These are phyloP conservation scores for Keiferia lycopersicella DNA, from an alignment of 2,888 invertebrate species.

Conservation along the genomic window DNA sequence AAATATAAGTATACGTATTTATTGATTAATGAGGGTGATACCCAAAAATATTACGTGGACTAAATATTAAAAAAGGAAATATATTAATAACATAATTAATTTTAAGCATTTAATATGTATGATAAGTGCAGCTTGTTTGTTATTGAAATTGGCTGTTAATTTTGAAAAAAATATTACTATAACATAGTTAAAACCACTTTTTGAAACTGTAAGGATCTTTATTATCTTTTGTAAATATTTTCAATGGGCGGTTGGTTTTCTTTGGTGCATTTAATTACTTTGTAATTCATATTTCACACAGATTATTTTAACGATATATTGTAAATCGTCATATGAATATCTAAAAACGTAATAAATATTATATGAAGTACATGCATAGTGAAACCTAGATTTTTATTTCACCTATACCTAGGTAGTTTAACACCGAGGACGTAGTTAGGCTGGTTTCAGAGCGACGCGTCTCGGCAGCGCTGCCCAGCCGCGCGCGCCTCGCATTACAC, in stretches of 20 bases:
- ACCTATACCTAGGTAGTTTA: no score
- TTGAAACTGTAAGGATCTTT: not conserved
- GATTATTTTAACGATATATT: slow-evolving; percentile 4
- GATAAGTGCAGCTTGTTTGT: not conserved
- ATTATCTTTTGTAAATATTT: not conserved
- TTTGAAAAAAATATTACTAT: no score
- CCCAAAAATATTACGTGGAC: not conserved
- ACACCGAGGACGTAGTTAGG: no score
- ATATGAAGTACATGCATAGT: slow-evolving; percentile 14
- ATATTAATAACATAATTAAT: not conserved
- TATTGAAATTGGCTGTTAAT: not conserved
- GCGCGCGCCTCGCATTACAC: no score
- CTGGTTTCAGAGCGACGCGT: no score
- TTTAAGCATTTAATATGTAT: not conserved
- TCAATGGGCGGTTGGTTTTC: not conserved
- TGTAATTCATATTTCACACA: slow-evolving; percentile 7
- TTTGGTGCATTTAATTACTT: slow-evolving; percentile 4
- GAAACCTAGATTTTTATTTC: not conserved
- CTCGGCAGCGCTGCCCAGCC: no score
- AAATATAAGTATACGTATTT: slow-evolving; percentile 10
- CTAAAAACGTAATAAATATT: slow-evolving; percentile 23
- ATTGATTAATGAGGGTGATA: not conserved
- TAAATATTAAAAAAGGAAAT: not conserved
- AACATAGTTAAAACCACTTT: no score
- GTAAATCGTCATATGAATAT: slow-evolving; percentile 18